Base-by-base conservation (phyloP, 2,797 vertebrate genomes). In the Melanotaenia maccullochi region DNA sequence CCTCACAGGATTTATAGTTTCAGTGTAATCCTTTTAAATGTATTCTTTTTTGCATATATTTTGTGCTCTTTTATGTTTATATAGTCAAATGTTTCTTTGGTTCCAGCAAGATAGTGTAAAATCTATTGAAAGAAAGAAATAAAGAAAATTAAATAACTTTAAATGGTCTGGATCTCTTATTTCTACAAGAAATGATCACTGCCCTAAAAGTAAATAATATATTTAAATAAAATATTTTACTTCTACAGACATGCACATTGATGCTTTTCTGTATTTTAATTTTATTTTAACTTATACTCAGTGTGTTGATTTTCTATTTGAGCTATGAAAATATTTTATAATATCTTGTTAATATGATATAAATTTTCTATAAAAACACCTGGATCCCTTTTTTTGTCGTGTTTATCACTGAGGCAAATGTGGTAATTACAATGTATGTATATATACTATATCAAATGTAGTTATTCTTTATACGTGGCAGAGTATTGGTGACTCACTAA, bases 11-110 rank as follows among this genome's bases (percentile, higher is more conserved):
- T 84, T 89, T 83, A 80, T 81, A 86, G 78, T 88, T 92, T 90
- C 73, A 79, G 35, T 91, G 89, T 92, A 90, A 90, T 88, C 68
- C 81, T 90, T 89, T 75, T 83, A 64, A 87, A 79, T 85, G 83
- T 86, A 74, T 88, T 89, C 47, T 28, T 78, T 91, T 88, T 92
- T 89, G 85, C 88, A 91, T 92, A 89, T 93, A 93, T 90, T 94
- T 93, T 92, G 91, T 91, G 91, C 88, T 89, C 89, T 87, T 90
- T 92, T 92, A 91, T 90, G 91, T 93, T 93, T 89, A 82, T 92
- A 89, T 93, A 93, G 94, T 94, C 89, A 84, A 90, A 90, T 87
- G 88, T 92, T 93, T 87, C 83, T 92, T 93, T 93, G 92, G 87
- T 92, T 92, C 88, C 86, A 91, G 89, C 89, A 79, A 89, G 90